Base-by-base conservation (phyloP, 2,888 invertebrate species). In the Epinotia ramella region DNA sequence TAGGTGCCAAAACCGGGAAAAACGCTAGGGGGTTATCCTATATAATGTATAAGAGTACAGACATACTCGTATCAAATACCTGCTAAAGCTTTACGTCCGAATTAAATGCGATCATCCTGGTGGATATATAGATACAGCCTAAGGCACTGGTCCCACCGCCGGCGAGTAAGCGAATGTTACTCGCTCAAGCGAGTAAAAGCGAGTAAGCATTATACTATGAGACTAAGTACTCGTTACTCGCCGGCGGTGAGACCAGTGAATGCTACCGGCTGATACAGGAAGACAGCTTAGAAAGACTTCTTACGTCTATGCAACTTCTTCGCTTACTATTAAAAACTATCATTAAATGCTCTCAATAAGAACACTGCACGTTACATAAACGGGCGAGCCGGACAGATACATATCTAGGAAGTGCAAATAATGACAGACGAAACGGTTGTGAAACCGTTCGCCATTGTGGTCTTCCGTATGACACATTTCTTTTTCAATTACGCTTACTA, bases 321-420 rank as follows among this genome's bases (percentile, higher is more conserved):
- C 16, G 24, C 53, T 24, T 13, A 67, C 7, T 20, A 67, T 68
- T 59, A 68, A 68, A 68, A 57, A 59, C 68, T 57, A 59, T 59
- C 57, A 68, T 68, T 68, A 68, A 57, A 24, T 57, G 3, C 3
- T 44, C 24, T 60, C 57, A 68, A 46, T 68, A 13, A 28, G 44
- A 44, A n/a, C 44, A 44, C 68, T n/a, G 53, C 24, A 44, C 16
- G 57, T 73, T 66, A 66, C 46, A 20, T 24, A 60, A 73, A 40
- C 40, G 40, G 53, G 18, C 16, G 33, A 68, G 40, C 46, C 77
- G 59, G 69, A 73, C 64, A 69, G 77, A 77, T 77, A 77, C 57
- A 28, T 62, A 77, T 77, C 77, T 77, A 77, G 77, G 73, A 77
- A 75, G 76, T 66, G 70, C 44, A 77, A 69, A 46, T 46, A 65